Evolutionary conservation across 2,113 vertebrate species (phyloP), one percentile per base, ranked within the genome.

Genomic region (Oenanthe melanoleuca): DNA sequence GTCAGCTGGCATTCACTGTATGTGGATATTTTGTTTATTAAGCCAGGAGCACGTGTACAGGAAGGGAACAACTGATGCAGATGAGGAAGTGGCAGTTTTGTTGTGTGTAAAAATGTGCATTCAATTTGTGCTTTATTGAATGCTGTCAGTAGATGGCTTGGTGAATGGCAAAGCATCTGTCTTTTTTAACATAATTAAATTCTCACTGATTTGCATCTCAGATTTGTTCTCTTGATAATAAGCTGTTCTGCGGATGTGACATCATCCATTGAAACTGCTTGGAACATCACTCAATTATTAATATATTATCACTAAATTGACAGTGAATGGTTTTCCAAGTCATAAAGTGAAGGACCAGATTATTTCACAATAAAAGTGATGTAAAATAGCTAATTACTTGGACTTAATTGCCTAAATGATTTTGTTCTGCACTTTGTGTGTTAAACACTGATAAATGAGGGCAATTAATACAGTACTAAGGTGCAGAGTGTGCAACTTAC

Each of bases 381-480:
- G 45, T 83, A 91, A 91, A 93, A 69, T 38, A 81, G 74, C 55
- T 95, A 87, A 92, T 94, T 94, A 80, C 23, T 74, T 88, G 64
- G 56, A 44, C 38, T 69, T 55, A 92, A 66, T 45, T 52, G 63
- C 52, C 60, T 25, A 53, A 88, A 34, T 79, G 60, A 94, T 81
- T 95, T 91, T 91, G 77, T 89, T 95, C 88, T 87, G 52, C 50
- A 52, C 57, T 85, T 89, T 75, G 17, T 87, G 60, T 87, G 75
- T 82, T 85, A 89, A 95, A 91, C 56, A 74, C 26, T 91, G 89
- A 92, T 45, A 92, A 93, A 95, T 91, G 75, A 71, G 60, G 71
- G 63, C 83, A 92, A 87, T 94, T 93, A 93, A 87, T 74, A 34
- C 17, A 22, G 8, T 8, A 55, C 26, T 60, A 2, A 81, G 67